Percentiles rank a stretch among this genome's conserved stretches.
Evolutionary conservation across 2,113 vertebrate species (phyloP).

Genomic region (Callaeas wilsoni): DNA sequence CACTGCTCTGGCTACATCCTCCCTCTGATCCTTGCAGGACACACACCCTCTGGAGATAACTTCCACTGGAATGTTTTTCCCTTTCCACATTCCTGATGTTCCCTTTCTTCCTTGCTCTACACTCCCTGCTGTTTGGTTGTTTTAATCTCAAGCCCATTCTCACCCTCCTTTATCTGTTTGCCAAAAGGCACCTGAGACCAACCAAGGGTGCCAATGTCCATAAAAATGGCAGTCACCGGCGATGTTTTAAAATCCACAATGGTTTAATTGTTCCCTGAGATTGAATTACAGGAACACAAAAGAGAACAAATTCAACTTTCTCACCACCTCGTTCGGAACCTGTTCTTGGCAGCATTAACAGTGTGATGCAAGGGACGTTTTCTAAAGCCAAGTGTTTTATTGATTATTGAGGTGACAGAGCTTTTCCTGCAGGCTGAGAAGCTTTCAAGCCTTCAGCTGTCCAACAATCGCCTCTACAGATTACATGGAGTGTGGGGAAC

Average conservation of each 20-base stretch:
- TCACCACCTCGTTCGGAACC: background rate
- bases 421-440: background rate
- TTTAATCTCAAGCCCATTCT: background rate
- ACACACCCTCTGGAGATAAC: background rate
- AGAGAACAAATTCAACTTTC: background rate
- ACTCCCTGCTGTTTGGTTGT: background rate
- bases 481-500: background rate
- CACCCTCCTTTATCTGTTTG: background rate
- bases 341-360: background rate
- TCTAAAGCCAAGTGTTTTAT: background rate
- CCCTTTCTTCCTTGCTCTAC: background rate
- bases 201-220: background rate
- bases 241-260: background rate
- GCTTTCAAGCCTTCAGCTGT: background rate
- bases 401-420: background rate
- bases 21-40: background rate
- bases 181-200: background rate
- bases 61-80: background rate
- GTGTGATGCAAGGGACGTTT: background rate
- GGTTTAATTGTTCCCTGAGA: background rate
- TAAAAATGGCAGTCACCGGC: rapidly evolving
- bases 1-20: background rate
- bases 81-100: background rate
- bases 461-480: background rate
- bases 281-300: background rate